Conservation (phyloP, 2,888 invertebrate genomes). For the Papilio demoleus region DNA sequence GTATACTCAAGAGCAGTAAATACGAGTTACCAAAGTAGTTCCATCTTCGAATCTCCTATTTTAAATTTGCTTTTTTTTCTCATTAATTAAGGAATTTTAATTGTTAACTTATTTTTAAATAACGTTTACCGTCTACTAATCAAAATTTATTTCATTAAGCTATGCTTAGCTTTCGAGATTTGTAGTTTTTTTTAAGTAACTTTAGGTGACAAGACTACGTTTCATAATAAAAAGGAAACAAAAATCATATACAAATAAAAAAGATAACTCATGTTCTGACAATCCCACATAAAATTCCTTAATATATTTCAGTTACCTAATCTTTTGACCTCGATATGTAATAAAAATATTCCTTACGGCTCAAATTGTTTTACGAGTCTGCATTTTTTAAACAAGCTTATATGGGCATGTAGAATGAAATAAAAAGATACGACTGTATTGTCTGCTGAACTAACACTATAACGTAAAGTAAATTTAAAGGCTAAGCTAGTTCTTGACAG, state of each 20-base stretch:
- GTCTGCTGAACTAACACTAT: slow-evolving; percentile 35
- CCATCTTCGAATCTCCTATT: no score
- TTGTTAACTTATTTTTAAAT: no score
- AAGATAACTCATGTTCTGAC: not conserved
- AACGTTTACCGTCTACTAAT: no score
- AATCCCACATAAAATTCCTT: not conserved
- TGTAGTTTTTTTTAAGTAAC: no score
- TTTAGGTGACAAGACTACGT: no score
- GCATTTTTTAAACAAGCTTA: not conserved
- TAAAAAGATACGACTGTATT: slow-evolving; percentile 27
- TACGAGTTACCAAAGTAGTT: no score
- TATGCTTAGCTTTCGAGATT: no score
- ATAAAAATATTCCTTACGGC: slow-evolving; percentile 11
- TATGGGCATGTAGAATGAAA: slow-evolving; percentile 28
- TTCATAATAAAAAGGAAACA: not conserved
- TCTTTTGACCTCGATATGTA: not conserved
- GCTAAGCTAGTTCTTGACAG: slow-evolving; percentile 26
- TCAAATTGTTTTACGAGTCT: slow-evolving; percentile 4
- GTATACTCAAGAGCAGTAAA: no score
- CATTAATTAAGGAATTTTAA: no score
- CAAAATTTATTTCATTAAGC: no score
- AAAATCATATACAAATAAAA: not conserved
- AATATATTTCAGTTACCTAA: not conserved
- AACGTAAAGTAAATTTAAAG: slow-evolving; percentile 33
- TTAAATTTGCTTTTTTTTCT: no score